These are phyloP conservation scores for Haemorhous mexicanus DNA, from an alignment of 2,113 vertebrate genomes.

Conservation along the genomic window DNA sequence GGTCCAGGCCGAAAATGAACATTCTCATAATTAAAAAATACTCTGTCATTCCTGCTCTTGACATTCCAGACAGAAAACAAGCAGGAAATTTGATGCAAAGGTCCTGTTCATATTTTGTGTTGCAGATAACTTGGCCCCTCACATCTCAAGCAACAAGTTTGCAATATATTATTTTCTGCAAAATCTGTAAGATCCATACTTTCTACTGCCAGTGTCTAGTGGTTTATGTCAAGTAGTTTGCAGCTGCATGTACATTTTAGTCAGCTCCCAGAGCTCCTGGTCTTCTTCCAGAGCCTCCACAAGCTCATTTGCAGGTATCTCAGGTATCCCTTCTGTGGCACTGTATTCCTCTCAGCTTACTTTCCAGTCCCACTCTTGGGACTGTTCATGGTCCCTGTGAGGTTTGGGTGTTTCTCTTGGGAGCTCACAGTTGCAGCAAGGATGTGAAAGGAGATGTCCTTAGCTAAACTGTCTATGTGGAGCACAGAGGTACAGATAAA, in stretches of 20 bases:
- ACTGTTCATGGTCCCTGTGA: neutral
- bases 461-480: neutral
- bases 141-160: neutral
- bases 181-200: neutral
- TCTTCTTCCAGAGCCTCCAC: neutral
- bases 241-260: neutral
- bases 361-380: neutral
- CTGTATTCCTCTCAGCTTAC: neutral
- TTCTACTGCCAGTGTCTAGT: neutral
- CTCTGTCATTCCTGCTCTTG: neutral
- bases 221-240: neutral
- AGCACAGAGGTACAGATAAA: neutral
- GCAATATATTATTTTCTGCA: neutral
- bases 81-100: neutral
- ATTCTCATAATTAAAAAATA: neutral
- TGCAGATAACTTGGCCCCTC: neutral
- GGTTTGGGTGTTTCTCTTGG: neutral
- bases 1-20: neutral
- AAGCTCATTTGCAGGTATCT: neutral
- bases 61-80: neutral
- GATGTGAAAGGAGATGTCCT: neutral
- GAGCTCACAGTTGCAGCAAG: neutral
- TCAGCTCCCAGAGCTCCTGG: neutral
- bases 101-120: neutral
- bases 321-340: neutral